Base-by-base conservation (phyloP, 2,797 vertebrate species). In the Mastacembelus armatus region DNA sequence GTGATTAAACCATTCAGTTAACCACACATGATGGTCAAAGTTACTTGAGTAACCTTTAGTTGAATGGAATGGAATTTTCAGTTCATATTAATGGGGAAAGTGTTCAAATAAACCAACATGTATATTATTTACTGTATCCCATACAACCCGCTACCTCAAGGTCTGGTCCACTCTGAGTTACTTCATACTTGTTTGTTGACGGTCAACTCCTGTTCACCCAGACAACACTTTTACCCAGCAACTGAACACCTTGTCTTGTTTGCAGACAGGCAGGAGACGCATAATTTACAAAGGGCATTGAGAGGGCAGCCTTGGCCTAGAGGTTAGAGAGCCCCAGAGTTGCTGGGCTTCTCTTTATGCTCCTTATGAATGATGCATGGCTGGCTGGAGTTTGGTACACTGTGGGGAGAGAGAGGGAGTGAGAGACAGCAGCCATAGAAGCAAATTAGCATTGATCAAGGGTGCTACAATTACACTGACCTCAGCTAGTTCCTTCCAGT, bases 391-490 rank as follows among this genome's bases (percentile, higher is more conserved):
- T 68, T 82, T 27, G 65, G 69, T 60, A 29, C 2, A 0, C 43
- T 51, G 44, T n/a, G 27, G 29, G 16, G 36, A 55, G 69, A 49
- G 83, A 57, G 59, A 66, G 66, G 22, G 69, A 71, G 59, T 66
- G 62, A 77, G 73, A 66, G 61, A 78, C 66, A 69, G 82, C 65
- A 88, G 78, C 66, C 80, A 78, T 35, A 58, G 64, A 80, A 49
- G 80, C 80, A 91, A 91, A 89, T 88, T 74, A 89, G 83, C 90
- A 91, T 89, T 89, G 91, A 93, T 92, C 88, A 92, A 85, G 78
- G 72, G 70, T 4, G 30, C 74, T 89, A 85, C 78, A 86, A 91
- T 91, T 91, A 90, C 89, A 86, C 88, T 71, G 86, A 88, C 77
- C 82, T 92, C 88, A 87, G 90, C 87, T 80, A 54, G 70, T 85